Evolutionary conservation across 1,140 invertebrate species (phyloP), one percentile per base, ranked within the genome.

Genomic region (Pseudomyrmex sp.): DNA sequence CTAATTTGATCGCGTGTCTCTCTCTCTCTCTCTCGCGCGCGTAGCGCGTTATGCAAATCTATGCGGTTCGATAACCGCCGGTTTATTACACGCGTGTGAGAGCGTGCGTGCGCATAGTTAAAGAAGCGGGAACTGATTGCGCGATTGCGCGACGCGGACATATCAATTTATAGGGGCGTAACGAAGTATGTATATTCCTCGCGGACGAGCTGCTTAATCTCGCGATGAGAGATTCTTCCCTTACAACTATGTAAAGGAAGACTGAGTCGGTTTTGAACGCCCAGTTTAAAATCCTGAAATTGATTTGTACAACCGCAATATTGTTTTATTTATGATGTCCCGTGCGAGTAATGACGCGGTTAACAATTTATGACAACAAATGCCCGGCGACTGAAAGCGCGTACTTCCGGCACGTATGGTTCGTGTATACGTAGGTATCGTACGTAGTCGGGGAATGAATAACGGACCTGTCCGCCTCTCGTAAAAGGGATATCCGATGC

Each of bases 381-480:
- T 80, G 76, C 54, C 18, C 76, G 66, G 76, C 66, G 76, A 80
- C 76, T 80, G 76, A 80, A 80, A 65, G 48, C 74, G 59, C 70
- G 69, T 75, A 77, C 84, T 89, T 89, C 88, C 88, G 88, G 83
- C 85, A 86, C 77, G 70, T 52, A 69, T 68, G 26, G 62, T 68
- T 58, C 76, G 79, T 18, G 80, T 62, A 52, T 35, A 35, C 35
- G 35, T 35, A 62, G 63, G 75, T 72, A 85, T 84, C 75, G 69
- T 58, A 59, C 69, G 61, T 35, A 70, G 82, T 80, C 69, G 79
- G 35, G 68, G 87, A 84, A 89, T 82, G 82, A 85, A 68, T 89
- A 89, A 89, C 88, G 88, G 88, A 73, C 82, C 82, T 85, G 85
- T 89, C 85, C 87, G 88, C 82, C 86, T 87, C 76, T 85, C 88